Base-by-base conservation (phyloP, 2,113 vertebrate genomes). In the Mellivora capensis region DNA sequence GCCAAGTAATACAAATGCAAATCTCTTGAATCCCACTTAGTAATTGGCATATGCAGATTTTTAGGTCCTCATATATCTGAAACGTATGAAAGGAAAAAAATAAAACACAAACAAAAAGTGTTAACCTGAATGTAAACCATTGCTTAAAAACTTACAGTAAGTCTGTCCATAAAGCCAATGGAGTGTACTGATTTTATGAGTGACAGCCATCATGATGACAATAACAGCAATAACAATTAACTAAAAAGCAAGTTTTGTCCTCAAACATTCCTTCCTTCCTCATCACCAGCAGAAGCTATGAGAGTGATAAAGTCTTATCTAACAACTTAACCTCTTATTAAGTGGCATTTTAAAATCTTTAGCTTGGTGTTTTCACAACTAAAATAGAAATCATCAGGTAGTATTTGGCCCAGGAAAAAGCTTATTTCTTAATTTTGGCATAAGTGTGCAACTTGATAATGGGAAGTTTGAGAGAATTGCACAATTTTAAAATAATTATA, bases 391-490 rank as follows among this genome's bases (percentile, higher is more conserved):
- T 49, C 39, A 82, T 18, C 25, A 82, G 31, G 18, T 82, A 86
- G 25, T 54, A 71, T 49, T 64, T 87, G 31, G 7, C 37, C 23
- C 31, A 76, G 27, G 17, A 86, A 96, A 85, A 94, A 12, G 14
- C 57, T 93, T 93, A 69, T 91, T 95, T 87, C 18, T 95, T 84
- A 80, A 72, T 95, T 87, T 49, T 91, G 64, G 1, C 39, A 59
- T 80, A 7, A 67, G n/a, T 69, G 11, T 89, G 18, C 17, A 93
- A 44, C 74, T 87, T 92, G 39, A 42, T 7, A 93, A 91, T n/a
- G 2, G 13, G 25, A 31, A 27, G 10, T 15, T 3, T 86, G 72
- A 95, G 31, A n/a, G 67, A 90, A 94, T 79, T 74, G 69, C 3
- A 71, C 34, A 64, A 81, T 90, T 13, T 69, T 21, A 49, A 74